Base-by-base conservation (phyloP, 2,888 invertebrate species). In the Andrena fulva region DNA sequence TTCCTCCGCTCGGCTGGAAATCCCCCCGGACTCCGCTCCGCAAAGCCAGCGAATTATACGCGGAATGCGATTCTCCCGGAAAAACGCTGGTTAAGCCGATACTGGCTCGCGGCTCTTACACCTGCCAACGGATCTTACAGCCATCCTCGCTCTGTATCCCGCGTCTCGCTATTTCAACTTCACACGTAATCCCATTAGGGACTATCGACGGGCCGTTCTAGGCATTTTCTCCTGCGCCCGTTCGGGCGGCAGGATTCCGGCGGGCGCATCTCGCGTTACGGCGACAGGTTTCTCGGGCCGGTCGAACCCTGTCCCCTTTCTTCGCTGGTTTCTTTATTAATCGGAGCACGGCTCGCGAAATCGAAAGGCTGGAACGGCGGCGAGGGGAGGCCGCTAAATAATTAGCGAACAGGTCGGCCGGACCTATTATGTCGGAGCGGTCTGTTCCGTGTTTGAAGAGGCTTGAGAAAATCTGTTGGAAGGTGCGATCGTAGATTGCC, bases 181-280 rank as follows among this genome's bases (percentile, higher is more conserved):
- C 74, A 72, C 82, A 62, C 83, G 85, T 80, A 77, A 80, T 80
- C 75, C 70, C 85, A 56, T 66, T 72, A 79, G 59, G 64, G 77
- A 72, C 72, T 59, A 80, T 84, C 78, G 85, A 66, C 60, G 78
- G 78, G 54, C 68, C 42, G 70, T 63, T 64, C 71, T 62, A 54
- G 67, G 63, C 63, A 52, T 79, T 74, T 74, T 72, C 78, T 48
- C 0, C 78, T 42, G 24, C 24, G 67, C 60, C 71, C 54, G 78
- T 60, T 73, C 77, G n/a, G 64, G 72, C 59, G 59, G 69, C 0
- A 10, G 56, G 56, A 56, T 8, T 56, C 27, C 56, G 31, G n/a
- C 20, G n/a, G 33, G 1, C 27, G 64, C 7, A 8, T 62, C 62
- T 31, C 24, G 12, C 59, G 62, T 20, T 20, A 29, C 66, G 66